Evolutionary conservation across 1,140 invertebrate species (phyloP).

Genomic region (Drosophila lini): DNA sequence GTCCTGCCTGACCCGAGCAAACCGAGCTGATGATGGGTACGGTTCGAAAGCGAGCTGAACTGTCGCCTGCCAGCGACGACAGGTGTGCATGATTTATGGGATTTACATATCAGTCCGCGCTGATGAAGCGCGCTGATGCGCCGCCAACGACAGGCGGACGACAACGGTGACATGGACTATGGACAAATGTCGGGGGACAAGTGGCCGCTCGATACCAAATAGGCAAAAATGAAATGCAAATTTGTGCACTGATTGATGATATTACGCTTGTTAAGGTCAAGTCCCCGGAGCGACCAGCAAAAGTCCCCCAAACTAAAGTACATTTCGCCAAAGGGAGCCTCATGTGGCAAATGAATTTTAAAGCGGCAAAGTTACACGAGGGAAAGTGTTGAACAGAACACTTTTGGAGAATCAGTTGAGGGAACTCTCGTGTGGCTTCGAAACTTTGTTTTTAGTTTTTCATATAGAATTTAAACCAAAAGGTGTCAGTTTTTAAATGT

Average conservation of each 20-base stretch:
- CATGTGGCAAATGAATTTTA: conserved; percentile 37
- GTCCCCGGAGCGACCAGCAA: not conserved
- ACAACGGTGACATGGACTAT: conserved; percentile 28
- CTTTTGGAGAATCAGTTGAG: conserved; percentile 1
- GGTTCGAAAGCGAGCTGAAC: conserved; percentile 25
- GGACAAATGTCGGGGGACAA: conserved; percentile 1
- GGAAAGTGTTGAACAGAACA: conserved; percentile 22
- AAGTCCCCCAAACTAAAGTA: not conserved
- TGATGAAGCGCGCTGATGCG: conserved; percentile 77
- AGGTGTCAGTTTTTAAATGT: not conserved
- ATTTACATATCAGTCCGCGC: conserved; percentile 78
- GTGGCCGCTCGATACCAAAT: conserved; percentile 41
- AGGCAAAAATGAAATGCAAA: conserved; percentile 65
- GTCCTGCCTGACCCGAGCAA: conserved; percentile 31
- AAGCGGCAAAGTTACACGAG: conserved; percentile 2
- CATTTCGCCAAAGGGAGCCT: not conserved
- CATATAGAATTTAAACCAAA: not conserved
- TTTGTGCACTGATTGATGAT: conserved; percentile 80
- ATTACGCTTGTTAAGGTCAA: conserved; percentile 52
- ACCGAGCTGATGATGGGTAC: conserved; percentile 16
- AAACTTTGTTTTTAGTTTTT: not conserved
- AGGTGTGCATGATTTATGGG: conserved; percentile 82
- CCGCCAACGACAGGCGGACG: conserved; percentile 66
- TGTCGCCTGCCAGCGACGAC: conserved; percentile 70
- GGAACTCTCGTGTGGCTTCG: not conserved